Conservation (phyloP, 2,113 vertebrate genomes). For the Grammomys surdaster region DNA sequence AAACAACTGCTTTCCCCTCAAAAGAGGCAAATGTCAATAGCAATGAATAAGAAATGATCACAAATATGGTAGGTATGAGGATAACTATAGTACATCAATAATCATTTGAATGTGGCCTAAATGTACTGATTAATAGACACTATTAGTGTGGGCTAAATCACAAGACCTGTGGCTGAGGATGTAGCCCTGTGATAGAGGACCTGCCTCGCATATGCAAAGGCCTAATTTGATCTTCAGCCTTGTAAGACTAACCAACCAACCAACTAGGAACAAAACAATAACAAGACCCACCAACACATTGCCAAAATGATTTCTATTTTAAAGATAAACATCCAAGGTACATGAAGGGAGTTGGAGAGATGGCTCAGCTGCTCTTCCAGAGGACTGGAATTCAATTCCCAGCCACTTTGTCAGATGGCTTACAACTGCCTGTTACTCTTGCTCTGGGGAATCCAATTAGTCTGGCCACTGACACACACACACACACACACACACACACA, state of each 20-base stretch:
- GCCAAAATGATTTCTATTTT: not conserved
- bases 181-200: not conserved
- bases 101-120: conserved; percentile 21
- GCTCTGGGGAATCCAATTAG: not conserved
- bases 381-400: not conserved
- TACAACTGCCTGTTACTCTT: not conserved
- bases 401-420: not conserved
- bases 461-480: not conserved
- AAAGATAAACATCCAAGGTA: conserved; percentile 34
- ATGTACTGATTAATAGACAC: not conserved
- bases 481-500: not conserved
- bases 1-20: not conserved
- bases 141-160: not conserved
- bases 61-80: not conserved
- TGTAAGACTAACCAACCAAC: not conserved
- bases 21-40: not conserved
- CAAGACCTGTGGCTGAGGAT: not conserved
- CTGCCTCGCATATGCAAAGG: not conserved
- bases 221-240: not conserved
- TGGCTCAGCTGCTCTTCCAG: not conserved
- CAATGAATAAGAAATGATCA: not conserved
- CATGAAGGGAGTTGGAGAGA: not conserved
- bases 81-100: not conserved
- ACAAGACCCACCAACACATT: not conserved
- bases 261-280: not conserved